Evolutionary conservation across 2,113 vertebrate species (phyloP).

Genomic region (Stigmatopora argus): DNA sequence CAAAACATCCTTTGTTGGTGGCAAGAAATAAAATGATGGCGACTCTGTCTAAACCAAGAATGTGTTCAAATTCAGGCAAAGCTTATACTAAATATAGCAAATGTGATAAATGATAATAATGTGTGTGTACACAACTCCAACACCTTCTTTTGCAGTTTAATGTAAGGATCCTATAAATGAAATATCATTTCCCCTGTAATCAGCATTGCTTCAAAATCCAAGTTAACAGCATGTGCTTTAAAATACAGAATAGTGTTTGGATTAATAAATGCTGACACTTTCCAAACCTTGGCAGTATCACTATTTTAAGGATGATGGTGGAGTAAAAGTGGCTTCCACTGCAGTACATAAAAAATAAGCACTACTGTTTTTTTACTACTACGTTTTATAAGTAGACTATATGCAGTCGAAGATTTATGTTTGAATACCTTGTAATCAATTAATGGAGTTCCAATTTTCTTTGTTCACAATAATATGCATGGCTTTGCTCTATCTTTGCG

Average conservation of each 20-base stretch:
- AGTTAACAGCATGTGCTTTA: constrained; percentile 2
- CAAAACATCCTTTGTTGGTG: no score
- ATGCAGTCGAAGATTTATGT: neutral
- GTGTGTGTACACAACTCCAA: no score
- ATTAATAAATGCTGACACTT: constrained; percentile 4
- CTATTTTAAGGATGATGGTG: neutral
- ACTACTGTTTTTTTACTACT: neutral
- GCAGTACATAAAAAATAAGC: neutral
- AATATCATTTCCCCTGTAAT: neutral
- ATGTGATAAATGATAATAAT: no score
- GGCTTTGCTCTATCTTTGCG: no score
- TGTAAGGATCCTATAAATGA: neutral
- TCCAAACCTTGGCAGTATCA: neutral
- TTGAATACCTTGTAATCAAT: neutral
- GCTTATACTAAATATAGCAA: no score
- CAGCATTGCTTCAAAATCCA: neutral
- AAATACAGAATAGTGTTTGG: neutral
- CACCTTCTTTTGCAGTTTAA: no score
- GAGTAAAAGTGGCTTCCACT: neutral
- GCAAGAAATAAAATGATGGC: no score
- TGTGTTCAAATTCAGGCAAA: no score
- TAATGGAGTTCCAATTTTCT: no score
- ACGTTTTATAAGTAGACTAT: neutral
- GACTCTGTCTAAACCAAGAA: no score
- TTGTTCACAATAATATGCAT: no score